Conservation (phyloP, 2,888 invertebrate species). For the Emmelina monodactyla region DNA sequence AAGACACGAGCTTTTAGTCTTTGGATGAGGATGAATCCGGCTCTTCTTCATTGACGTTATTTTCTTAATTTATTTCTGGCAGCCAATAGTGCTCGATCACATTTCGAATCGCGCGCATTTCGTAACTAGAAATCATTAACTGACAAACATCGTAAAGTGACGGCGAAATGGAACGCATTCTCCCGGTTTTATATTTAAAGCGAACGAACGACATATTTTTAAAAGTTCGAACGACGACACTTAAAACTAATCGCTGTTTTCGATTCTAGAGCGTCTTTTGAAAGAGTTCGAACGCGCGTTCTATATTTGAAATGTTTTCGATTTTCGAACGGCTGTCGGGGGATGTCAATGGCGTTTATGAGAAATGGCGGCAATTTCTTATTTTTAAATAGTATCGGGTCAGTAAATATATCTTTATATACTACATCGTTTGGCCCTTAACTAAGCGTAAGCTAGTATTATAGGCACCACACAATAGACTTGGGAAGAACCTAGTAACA, state of each 20-base stretch:
- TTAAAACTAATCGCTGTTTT: slow-evolving; percentile 65
- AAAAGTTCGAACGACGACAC: slow-evolving; percentile 61
- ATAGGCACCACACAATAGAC: too few relatives aligned
- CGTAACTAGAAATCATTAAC: slow-evolving; percentile 49
- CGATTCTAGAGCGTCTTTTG: slow-evolving; percentile 56
- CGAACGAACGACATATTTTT: slow-evolving; percentile 63
- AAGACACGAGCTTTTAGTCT: not conserved
- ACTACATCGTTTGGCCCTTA: too few relatives aligned
- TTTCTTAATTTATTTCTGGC: not conserved
- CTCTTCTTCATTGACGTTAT: not conserved
- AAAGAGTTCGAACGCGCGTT: slow-evolving; percentile 55
- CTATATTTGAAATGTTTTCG: slow-evolving; percentile 61
- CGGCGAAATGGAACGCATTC: slow-evolving; percentile 55
- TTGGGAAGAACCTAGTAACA: too few relatives aligned
- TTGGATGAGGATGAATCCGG: not conserved
- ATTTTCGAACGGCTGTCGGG: slow-evolving; percentile 52
- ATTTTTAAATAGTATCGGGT: slow-evolving; percentile 13
- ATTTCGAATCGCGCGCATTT: slow-evolving; percentile 39
- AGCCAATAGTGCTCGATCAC: not conserved
- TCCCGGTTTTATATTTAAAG: slow-evolving; percentile 53
- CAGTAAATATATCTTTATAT: slow-evolving; percentile 11
- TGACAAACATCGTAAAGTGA: slow-evolving; percentile 60
- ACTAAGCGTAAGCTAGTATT: too few relatives aligned
- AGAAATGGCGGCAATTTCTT: slow-evolving; percentile 36
- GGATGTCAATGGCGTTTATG: slow-evolving; percentile 37